Evolutionary conservation across 2,888 invertebrate species (phyloP), one percentile per base, ranked within the genome.

Genomic region (Trachelus stipa): DNA sequence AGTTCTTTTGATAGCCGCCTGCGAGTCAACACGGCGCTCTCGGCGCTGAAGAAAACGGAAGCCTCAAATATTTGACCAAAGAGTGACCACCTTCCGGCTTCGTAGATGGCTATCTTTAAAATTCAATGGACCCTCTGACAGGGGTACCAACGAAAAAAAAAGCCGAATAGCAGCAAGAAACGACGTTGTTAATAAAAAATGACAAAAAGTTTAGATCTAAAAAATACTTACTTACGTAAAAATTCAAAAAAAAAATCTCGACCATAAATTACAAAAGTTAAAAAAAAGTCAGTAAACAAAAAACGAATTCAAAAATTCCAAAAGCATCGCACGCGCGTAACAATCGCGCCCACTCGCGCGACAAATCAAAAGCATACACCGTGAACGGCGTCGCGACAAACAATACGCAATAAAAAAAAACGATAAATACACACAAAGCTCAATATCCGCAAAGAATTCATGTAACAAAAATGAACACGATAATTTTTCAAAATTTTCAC

Each of bases 51-150:
- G 68, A 79, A 79, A 80, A 79, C 79, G 74, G 77, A 76, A 73
- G 81, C 76, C 79, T 85, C 86, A 86, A 87, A 87, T 87, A 85
- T 87, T 87, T 86, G 86, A 83, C 81, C 79, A 81, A 77, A 81
- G 79, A 76, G 78, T 77, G 80, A 79, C 79, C 79, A 80, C 73
- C 76, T 79, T 74, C 23, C 74, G 74, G 69, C 77, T 37, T 30
- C 78, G 79, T 83, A 85, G 84, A 86, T 85, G 81, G 85, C 84
- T 84, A 86, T 87, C 86, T 86, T 85, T 85, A 85, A 86, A 86
- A 86, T 86, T 87, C 84, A 85, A 80, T 83, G 77, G 80, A 75
- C 79, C 37, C 73, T 9, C 23, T 56, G 23, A 56, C 56, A 23
- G 56, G 23, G 23, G 9, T 56, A 23, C 56, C 56, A 1, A 23